Percentiles rank a stretch among this genome's conserved stretches.
Conservation (phyloP, 2,797 vertebrate species). For the Bufotes viridis region DNA sequence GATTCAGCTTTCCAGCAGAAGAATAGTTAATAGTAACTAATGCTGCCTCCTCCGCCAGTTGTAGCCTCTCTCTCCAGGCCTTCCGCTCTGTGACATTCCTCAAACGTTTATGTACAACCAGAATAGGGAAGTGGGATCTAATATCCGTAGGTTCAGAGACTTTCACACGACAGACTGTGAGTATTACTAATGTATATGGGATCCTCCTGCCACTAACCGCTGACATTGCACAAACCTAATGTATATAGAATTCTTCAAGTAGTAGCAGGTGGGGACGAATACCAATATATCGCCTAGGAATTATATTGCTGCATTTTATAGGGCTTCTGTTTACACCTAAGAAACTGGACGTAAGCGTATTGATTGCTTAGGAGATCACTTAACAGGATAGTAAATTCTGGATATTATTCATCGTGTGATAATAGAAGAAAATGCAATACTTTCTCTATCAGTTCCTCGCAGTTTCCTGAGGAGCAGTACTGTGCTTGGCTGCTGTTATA, state of each 20-base stretch:
- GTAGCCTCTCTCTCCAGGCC: neutral
- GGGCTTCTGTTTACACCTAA: too few species aligned
- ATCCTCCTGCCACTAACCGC: too few species aligned
- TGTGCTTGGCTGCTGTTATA: too few species aligned
- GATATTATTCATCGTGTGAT: too few species aligned
- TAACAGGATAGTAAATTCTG: too few species aligned
- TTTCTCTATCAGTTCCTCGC: too few species aligned
- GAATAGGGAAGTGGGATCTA: neutral
- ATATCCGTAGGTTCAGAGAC: neutral
- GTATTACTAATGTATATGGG: neutral
- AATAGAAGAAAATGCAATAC: too few species aligned
- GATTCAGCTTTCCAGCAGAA: neutral
- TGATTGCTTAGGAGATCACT: too few species aligned
- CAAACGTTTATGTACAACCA: neutral
- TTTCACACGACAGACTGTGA: neutral
- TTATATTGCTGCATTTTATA: too few species aligned
- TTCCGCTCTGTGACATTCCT: neutral
- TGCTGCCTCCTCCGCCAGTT: neutral
- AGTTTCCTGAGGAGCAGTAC: too few species aligned
- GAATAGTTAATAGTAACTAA: conserved; percentile 4
- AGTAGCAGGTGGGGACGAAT: neutral
- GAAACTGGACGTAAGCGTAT: too few species aligned
- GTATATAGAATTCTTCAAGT: neutral
- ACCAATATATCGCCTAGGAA: too few species aligned
- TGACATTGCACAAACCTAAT: neutral